Evolutionary conservation across 2,888 invertebrate genomes (phyloP), one percentile per base, ranked within the genome.

Genomic region (Xylota segnis): DNA sequence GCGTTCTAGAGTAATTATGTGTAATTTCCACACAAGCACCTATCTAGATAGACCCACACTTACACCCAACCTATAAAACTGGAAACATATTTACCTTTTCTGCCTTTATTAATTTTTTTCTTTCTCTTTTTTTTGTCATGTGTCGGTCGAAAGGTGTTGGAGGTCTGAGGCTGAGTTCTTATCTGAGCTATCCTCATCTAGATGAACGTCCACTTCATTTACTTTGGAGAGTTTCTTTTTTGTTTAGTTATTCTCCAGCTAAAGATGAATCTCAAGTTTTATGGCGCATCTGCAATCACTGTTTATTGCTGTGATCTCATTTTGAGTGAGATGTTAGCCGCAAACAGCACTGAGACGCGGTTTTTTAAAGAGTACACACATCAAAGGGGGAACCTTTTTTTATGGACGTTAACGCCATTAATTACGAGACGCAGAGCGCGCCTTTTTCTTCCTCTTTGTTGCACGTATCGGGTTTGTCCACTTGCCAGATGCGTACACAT

Each of bases 331-430:
- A 79, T 75, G 83, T 84, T 79, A 75, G 32, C 16, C 18, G 47
- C 66, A 61, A 77, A 78, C 37, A 70, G 45, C 63, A 70, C 70
- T 58, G 70, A 58, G 74, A 45, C 23, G 77, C 32, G 1, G 23
- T 40, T 5, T 68, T 54, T 54, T 52, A 52, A 59, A 37, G 54
- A 52, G 52, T 70, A 43, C 18, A 18, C 59, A 45, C 45, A 47
- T 50, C 14, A 5, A 52, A 27, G 23, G 23, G n/a, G n/a, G 18
- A n/a, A 58, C 34, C 27, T 34, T 32, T 52, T 61, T 68, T 78
- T 78, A 63, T 61, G 61, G 59, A 75, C 79, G 75, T 84, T 84
- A 79, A 84, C 83, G 79, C 83, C 83, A 75, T 84, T 84, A 84
- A 79, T 79, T 79, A 75, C 50, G 65, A 79, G 58, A 65, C 34